Percentiles rank a stretch among this genome's conserved stretches.
Conservation (phyloP, 2,113 vertebrate species). For the Cygnus atratus region DNA sequence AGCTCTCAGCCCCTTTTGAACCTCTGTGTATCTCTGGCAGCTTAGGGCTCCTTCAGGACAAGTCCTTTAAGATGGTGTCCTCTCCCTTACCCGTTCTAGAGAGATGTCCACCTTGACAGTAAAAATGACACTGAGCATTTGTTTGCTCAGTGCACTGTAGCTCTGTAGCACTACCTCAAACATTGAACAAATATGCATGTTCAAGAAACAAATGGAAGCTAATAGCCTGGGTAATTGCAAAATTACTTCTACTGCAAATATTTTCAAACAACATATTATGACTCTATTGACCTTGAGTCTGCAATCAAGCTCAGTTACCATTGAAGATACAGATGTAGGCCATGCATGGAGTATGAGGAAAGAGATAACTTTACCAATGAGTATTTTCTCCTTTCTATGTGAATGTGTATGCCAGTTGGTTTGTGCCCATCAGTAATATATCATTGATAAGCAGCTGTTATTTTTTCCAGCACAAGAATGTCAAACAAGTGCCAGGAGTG, state of each 20-base stretch:
- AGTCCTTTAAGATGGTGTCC: not conserved
- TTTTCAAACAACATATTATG: not conserved
- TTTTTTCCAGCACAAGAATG: not conserved
- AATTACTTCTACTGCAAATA: not conserved
- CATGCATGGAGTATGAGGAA: rapidly evolving
- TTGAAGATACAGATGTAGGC: not conserved
- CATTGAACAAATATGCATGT: not conserved
- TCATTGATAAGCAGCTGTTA: not conserved
- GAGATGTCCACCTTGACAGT: too few species aligned
- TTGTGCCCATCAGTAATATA: not conserved
- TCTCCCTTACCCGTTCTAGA: not conserved
- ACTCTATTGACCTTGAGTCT: not conserved
- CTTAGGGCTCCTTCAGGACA: not conserved
- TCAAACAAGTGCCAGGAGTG: not conserved
- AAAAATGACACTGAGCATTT: not conserved
- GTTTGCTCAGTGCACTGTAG: not conserved
- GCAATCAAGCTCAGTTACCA: not conserved
- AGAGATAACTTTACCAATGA: not conserved
- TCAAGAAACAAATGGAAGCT: not conserved
- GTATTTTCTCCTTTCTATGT: not conserved
- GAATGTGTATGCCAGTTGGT: not conserved
- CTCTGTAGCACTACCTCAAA: not conserved
- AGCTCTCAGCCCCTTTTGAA: not conserved
- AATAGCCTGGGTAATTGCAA: not conserved
- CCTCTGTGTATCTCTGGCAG: not conserved